Evolutionary conservation across 2,113 vertebrate species (phyloP), one percentile per base, ranked within the genome.

Genomic region (Synchiropus splendidus): DNA sequence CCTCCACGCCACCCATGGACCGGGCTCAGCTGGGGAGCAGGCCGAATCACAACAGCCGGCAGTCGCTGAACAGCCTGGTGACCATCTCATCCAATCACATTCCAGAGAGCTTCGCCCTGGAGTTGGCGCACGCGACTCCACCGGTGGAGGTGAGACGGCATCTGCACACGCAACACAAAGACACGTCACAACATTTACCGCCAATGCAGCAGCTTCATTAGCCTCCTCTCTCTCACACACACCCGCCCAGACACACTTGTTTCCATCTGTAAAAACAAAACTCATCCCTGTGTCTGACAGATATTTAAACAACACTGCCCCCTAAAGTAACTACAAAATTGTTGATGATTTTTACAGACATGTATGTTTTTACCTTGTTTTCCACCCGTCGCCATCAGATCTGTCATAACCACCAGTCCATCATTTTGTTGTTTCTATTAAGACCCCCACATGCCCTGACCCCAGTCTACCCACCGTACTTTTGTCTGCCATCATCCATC

Each of bases 21-120:
- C 83, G 93, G 64, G 91, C 89, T 12, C 92, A 91, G 12, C 92
- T 95, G 86, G 87, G 90, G 67, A 90, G 87, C 64, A 70, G 89
- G 16, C 92, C 93, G 77, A 95, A 90, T 71, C 91, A 97, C 54
- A 89, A 95, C 80, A 98, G 92, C 61, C 92, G 90, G 73, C 94
- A 98, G 16, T 98, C 95, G 0, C 77, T 98, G 27, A 98, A 98
- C 84, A 98, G 95, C 80, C 77, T 98, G 51, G 92, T 97, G 79
- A 98, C 94, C 45, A 94, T 98, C 67, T 98, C 94, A 2, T 98
- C 95, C 16, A 97, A 94, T 86, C 94, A 98, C 3, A 91, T 98
- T 57, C 92, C 93, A 0, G 95, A 98, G 72, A 95, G 89, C 64
- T 98, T 98, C 51, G 88, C 93, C 1, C 64, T 98, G 68, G 95